phyloP scores from a whole-genome alignment of 2,113 vertebrate genomes.

The Castor canadensis region DNA sequence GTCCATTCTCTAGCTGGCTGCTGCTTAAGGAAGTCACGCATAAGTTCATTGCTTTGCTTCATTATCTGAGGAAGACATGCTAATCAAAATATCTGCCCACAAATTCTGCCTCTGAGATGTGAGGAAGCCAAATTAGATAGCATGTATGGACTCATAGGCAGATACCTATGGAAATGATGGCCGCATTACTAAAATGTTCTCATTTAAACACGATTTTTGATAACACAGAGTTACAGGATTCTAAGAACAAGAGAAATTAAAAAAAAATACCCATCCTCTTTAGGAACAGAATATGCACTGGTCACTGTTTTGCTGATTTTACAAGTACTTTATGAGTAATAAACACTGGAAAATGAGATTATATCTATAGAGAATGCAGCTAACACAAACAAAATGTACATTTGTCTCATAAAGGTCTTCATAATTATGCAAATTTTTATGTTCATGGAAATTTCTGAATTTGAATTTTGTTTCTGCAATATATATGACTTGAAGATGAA shows the following conservation, averaged over 20 bases:
- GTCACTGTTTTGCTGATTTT: slow-evolving; percentile 13
- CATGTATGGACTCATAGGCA: neutral
- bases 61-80: slow-evolving; percentile 38
- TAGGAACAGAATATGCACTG: neutral
- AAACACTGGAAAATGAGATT: neutral
- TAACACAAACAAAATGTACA: neutral
- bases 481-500: neutral
- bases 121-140: slow-evolving; percentile 8
- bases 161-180: slow-evolving; percentile 33
- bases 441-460: neutral
- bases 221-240: neutral
- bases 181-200: neutral
- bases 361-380: neutral
- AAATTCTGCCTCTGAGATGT: slow-evolving; percentile 10
- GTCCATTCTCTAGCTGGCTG: slow-evolving; percentile 25
- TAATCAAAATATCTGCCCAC: slow-evolving; percentile 54
- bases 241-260: neutral
- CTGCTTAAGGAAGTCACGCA: slow-evolving; percentile 26
- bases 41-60: slow-evolving; percentile 12
- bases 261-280: neutral
- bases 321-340: slow-evolving; percentile 32
- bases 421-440: neutral
- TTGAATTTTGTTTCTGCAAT: slow-evolving; percentile 15
- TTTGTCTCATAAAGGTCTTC: neutral
- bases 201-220: slow-evolving; percentile 16